Base-by-base conservation (phyloP, 2,797 vertebrate species). In the Enteromius argenteus region DNA sequence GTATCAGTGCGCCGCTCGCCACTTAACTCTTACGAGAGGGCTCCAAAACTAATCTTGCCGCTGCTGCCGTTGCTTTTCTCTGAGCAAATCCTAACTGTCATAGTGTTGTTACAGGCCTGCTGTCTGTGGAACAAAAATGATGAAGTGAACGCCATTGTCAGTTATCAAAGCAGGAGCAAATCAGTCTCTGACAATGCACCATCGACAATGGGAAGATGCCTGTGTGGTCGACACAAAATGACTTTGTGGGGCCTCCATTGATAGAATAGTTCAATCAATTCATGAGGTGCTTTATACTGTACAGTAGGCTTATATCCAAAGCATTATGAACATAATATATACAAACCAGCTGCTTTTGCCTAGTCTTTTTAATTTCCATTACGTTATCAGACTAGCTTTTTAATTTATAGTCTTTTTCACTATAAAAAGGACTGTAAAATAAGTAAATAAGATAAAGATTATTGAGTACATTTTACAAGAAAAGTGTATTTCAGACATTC, bases 221-320 rank as follows among this genome's bases (percentile, higher is more conserved):
- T 67, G 73, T 78, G 46, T 66, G 84, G 83, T 92, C 93, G 88
- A 85, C 92, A 94, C 93, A 93, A 64, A 53, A 79, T 64, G 15
- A 78, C 44, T 67, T 35, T 23, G 30, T 11, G 27, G 67, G 64
- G 49, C 56, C 39, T 78, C 42, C 19, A 13, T 46, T 81, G 44
- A 72, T 71, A 76, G 15, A 49, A 49, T 44, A 51, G 46, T 77
- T 79, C 19, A 66, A 53, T 66, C 32, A 32, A 35, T 78, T 9
- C n/a, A 21, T 62, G 35, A 86, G 17, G 15, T 1, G 11, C 51
- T 35, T 21, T 51, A 5, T 49, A 27, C 11, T 76, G 30, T 53
- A 53, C 11, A 56, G 72, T n/a, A 74, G 39, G 44, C 44, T 42
- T 42, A 42, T 53, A 23, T 11, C 21, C 7, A 0, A 58, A 80